Base-by-base conservation (phyloP, 2,888 invertebrate species). In the Ctena decussata region DNA sequence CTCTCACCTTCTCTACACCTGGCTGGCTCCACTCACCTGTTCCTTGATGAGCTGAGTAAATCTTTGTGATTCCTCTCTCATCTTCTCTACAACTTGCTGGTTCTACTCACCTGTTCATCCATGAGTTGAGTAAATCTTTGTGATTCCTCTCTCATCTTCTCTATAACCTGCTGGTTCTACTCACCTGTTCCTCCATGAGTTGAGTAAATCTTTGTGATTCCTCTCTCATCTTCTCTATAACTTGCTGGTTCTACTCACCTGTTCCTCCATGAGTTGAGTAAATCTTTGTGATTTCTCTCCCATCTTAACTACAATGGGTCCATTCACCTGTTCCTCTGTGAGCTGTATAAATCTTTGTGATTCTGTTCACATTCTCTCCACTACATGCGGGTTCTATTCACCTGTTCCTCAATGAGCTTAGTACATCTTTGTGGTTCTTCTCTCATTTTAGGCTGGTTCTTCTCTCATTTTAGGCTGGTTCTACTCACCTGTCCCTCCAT, bases 1-100 rank as follows among this genome's bases (percentile, higher is more conserved):
- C 82, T 49, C 73, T 83, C 32, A 90, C 46, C 37, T 80, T 86
- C 32, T 87, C 83, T 27, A 73, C 80, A 18, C 93, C 75, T 21
- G 89, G 87, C 24, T 73, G 84, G 77, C 91, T 88, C 12, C 84
- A 87, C 35, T 77, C 24, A 89, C 89, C 84, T 89, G 89, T 77
- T 73, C 32, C 41, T 75, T 60, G 37, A 86, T 72, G 18, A 84
- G 27, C 30, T 77, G 77, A n/a, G 39, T 39, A 30, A 86, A 82
- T 60, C 65, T 82, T 32, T 86, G 80, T 24, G 84, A 77, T 80
- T 89, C 86, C 60, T 85, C 82, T 49, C 73, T 83, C 32, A 90
- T 46, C 37, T 80, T 86, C 32, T 87, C 83, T 27, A 73, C 80
- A 18, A 94, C 75, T 21, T 90, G 87, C 24, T 73, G 84, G 77